phyloP scores from a whole-genome alignment of 2,113 vertebrate genomes.

The Petrocephalus zakoni region DNA sequence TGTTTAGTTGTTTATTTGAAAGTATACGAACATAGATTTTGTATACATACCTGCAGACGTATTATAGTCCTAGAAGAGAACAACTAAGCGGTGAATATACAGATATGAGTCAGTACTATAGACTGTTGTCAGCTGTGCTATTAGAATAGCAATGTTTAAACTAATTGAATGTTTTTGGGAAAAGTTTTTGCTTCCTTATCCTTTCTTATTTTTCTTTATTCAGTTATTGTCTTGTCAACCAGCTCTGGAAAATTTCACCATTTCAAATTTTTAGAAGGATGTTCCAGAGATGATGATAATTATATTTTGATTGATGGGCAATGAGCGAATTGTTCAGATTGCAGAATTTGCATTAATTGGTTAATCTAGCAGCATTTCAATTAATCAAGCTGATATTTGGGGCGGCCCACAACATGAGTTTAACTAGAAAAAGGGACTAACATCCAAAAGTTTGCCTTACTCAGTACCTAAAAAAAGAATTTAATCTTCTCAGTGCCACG shows the following conservation, averaged over 20 bases:
- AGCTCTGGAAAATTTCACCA: constrained; percentile 2
- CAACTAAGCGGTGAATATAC: background rate
- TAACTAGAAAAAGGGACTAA: background rate
- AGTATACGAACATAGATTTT: constrained; percentile 24
- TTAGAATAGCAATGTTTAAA: background rate
- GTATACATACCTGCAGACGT: background rate
- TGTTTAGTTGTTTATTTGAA: constrained; percentile 14
- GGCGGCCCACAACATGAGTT: background rate
- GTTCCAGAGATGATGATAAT: background rate
- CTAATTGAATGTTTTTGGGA: background rate
- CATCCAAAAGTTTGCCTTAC: background rate
- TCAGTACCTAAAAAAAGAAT: background rate
- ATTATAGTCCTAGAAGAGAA: background rate
- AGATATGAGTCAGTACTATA: background rate
- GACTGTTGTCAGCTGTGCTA: background rate
- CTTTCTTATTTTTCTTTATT: background rate
- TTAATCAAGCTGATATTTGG: background rate
- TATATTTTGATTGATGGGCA: background rate
- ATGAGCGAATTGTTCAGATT: background rate
- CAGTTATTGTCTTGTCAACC: background rate
- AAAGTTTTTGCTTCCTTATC: background rate
- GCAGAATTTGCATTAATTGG: background rate
- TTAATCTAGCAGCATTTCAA: background rate
- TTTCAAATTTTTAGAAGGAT: background rate
- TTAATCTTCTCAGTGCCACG: background rate